Conservation (phyloP, 2,888 invertebrate species). For the Polietes domitor region DNA sequence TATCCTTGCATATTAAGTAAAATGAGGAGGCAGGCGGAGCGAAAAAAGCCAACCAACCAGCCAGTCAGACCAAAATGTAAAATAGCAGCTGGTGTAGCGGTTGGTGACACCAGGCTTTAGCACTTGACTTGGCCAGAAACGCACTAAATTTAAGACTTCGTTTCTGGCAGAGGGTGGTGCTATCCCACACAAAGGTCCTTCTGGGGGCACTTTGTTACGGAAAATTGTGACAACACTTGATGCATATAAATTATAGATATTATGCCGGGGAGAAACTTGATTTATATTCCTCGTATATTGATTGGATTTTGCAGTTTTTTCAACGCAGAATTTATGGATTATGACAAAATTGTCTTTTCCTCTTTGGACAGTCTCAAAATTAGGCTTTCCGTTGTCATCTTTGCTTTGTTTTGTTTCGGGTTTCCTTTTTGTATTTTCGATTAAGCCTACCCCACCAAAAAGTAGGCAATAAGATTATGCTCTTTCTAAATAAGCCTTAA, state of each 20-base stretch:
- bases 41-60: too few species aligned
- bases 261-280: slow-evolving; percentile 10
- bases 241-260: slow-evolving; percentile 55
- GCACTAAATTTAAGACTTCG: background rate
- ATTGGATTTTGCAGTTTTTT: background rate
- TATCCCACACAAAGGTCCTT: background rate
- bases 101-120: background rate
- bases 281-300: slow-evolving; percentile 18
- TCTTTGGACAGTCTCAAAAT: background rate
- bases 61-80: background rate
- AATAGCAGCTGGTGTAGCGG: background rate
- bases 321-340: background rate
- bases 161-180: slow-evolving; percentile 3
- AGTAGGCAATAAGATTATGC: slow-evolving; percentile 12
- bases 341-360: background rate
- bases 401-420: background rate
- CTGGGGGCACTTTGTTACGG: background rate
- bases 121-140: background rate
- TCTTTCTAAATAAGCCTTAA: slow-evolving; percentile 1
- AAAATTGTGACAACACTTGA: slow-evolving; percentile 39
- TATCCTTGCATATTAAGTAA: slow-evolving; percentile 57
- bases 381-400: background rate
- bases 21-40: background rate
- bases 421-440: background rate
- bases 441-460: background rate